A percentile compares a stretch with the other conserved stretches of the same genome.
phyloP scores from a whole-genome alignment of 2,113 vertebrate genomes.

The Erythrocebus patas region DNA sequence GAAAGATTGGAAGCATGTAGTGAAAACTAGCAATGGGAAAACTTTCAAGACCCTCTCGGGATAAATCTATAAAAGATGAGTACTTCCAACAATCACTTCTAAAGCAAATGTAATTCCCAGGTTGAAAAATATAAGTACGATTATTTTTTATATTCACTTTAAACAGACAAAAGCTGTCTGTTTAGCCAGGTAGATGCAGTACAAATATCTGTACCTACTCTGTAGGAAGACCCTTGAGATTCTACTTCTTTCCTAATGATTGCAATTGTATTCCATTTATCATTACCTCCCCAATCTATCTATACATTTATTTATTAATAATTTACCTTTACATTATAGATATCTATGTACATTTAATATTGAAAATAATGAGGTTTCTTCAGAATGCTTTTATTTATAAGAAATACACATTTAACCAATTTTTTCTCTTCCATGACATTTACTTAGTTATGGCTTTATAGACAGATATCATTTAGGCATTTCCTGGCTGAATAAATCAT shows the following conservation, averaged over 20 bases:
- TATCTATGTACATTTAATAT: not conserved
- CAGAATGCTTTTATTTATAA: not conserved
- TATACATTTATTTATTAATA: not conserved
- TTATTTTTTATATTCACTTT: conserved; percentile 6
- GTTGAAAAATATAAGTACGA: not conserved
- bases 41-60: not conserved
- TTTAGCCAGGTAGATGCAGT: not conserved
- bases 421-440: not conserved
- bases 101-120: not conserved
- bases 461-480: not conserved
- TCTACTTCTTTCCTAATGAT: not conserved
- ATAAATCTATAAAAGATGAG: not conserved
- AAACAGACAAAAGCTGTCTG: not conserved
- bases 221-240: not conserved
- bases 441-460: not conserved
- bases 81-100: not conserved
- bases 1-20: not conserved
- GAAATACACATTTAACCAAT: not conserved
- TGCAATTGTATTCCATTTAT: not conserved
- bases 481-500: not conserved
- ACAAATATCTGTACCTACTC: not conserved
- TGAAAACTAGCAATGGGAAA: not conserved
- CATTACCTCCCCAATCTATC: not conserved
- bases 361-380: not conserved
- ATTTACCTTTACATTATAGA: not conserved